Evolutionary conservation across 1,140 invertebrate species (phyloP).

Genomic region (Proales similis): DNA sequence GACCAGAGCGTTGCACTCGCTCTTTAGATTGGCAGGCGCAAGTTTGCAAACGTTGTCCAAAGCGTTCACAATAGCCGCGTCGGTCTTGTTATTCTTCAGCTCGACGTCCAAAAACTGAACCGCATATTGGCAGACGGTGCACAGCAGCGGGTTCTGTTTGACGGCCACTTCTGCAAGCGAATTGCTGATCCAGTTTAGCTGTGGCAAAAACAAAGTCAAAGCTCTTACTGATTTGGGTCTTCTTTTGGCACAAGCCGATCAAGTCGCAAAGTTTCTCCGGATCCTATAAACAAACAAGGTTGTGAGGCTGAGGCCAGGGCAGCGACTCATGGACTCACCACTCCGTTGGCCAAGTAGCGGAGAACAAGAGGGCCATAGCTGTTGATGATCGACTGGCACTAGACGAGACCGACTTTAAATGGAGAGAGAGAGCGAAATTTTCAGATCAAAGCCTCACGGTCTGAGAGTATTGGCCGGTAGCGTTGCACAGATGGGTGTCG

Average conservation of each 20-base stretch:
- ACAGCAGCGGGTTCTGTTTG: background rate
- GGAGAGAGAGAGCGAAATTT: too few species aligned
- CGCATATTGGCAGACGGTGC: conserved; percentile 34
- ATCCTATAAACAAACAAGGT: conserved; percentile 6
- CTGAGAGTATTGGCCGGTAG: too few species aligned
- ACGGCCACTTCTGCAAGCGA: background rate
- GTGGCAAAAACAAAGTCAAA: too few species aligned
- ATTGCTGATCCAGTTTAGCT: background rate
- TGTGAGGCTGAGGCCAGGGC: too few species aligned
- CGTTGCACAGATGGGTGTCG: too few species aligned
- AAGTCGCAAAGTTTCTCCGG: conserved; percentile 7
- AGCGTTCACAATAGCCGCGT: conserved; percentile 16
- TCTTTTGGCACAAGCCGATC: conserved; percentile 20
- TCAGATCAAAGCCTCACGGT: too few species aligned
- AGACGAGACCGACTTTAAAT: too few species aligned
- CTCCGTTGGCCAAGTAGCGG: too few species aligned
- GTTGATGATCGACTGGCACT: too few species aligned
- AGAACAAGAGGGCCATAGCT: too few species aligned
- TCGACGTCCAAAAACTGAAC: conserved; percentile 34
- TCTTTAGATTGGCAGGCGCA: background rate
- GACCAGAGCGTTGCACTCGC: conserved; percentile 20
- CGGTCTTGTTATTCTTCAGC: conserved; percentile 22
- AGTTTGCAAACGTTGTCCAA: conserved; percentile 33
- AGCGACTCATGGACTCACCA: too few species aligned
- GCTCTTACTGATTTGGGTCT: too few species aligned